Evolutionary conservation across 2,888 invertebrate genomes (phyloP).

Genomic region (Tridacna gigas): DNA sequence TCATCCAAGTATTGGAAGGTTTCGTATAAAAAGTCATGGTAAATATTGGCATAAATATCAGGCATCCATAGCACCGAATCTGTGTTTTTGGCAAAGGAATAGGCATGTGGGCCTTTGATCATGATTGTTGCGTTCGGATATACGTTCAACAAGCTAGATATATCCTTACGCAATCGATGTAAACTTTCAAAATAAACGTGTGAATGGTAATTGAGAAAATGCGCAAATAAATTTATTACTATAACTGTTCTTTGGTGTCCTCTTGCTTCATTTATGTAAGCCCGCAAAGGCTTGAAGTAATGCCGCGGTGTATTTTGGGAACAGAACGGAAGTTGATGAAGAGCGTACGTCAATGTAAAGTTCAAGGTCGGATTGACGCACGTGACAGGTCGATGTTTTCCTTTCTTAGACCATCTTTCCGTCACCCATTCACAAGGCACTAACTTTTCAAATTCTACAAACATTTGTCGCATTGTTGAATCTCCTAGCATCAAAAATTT

Average conservation of each 20-base stretch:
- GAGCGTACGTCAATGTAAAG: conserved; percentile 44
- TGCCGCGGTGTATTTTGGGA: conserved; percentile 46
- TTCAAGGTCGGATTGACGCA: conserved; percentile 39
- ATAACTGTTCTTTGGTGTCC: conserved; percentile 23
- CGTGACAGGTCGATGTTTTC: conserved; percentile 52
- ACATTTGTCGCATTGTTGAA: conserved; percentile 52
- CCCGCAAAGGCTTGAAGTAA: conserved; percentile 48
- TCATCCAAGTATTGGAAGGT: conserved; percentile 46
- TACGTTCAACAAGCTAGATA: conserved; percentile 23
- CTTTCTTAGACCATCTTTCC: conserved; percentile 50
- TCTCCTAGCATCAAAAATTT: conserved; percentile 48
- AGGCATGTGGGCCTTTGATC: conserved; percentile 60
- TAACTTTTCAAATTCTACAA: conserved; percentile 28
- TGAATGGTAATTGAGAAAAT: conserved; percentile 53
- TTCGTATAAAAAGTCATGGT: conserved; percentile 39
- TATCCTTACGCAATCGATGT: conserved; percentile 34
- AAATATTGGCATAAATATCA: conserved; percentile 53
- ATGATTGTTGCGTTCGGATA: conserved; percentile 42
- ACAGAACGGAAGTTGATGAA: conserved; percentile 59
- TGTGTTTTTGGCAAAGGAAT: conserved; percentile 45
- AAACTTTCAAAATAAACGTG: conserved; percentile 44
- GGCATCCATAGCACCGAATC: conserved; percentile 61
- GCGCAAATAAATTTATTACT: conserved; percentile 48
- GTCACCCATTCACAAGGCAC: conserved; percentile 49
- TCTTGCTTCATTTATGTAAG: conserved; percentile 35